Percentiles rank a stretch among this genome's conserved stretches.
phyloP scores from a whole-genome alignment of 2,113 vertebrate species.

The Zapus hudsonius region DNA sequence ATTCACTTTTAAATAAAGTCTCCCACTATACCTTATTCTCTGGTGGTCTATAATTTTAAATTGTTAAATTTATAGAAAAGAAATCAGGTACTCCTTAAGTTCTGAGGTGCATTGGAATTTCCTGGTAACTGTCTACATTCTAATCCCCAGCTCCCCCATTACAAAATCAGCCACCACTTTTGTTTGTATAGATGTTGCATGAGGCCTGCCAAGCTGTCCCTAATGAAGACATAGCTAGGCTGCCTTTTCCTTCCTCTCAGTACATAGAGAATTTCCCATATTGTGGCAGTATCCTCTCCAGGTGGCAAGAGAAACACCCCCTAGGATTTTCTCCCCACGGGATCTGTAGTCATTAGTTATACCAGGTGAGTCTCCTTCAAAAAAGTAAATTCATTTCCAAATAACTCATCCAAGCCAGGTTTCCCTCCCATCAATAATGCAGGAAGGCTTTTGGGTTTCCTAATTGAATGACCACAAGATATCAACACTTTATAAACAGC shows the following conservation, averaged over 20 bases:
- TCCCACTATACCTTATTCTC: too few relatives aligned
- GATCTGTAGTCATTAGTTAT: constrained; percentile 58
- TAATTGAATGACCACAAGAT: background rate
- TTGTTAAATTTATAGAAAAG: too few relatives aligned
- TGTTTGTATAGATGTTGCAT: background rate
- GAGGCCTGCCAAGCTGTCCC: constrained; percentile 35
- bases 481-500: background rate
- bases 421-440: background rate
- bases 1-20: too few relatives aligned
- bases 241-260: background rate
- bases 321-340: constrained; percentile 11
- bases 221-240: constrained; percentile 56
- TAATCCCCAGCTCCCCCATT: too few relatives aligned
- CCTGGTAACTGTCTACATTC: too few relatives aligned
- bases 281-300: constrained; percentile 61
- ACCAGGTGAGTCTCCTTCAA: background rate
- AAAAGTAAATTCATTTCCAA: background rate
- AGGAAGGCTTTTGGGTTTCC: background rate
- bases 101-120: too few relatives aligned
- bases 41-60: too few relatives aligned
- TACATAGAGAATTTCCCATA: constrained; percentile 19
- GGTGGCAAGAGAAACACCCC: constrained; percentile 41
- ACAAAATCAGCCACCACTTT: background rate
- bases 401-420: background rate
- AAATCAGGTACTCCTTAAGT: too few relatives aligned